These are phyloP conservation scores for Saguinus imperator DNA, from an alignment of 2,113 vertebrate species.

Conservation along the genomic window DNA sequence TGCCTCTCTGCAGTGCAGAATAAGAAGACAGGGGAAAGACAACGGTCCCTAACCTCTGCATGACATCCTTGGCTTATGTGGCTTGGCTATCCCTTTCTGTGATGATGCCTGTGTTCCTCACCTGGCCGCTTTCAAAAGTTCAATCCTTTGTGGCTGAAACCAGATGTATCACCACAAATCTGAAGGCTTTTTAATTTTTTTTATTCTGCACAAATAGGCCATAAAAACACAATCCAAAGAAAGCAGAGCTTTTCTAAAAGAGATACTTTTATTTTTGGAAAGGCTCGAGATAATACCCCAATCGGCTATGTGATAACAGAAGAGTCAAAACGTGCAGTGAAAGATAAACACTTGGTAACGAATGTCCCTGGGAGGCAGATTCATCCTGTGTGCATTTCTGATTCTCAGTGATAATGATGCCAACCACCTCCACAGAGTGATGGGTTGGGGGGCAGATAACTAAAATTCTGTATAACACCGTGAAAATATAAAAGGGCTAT, in stretches of 20 bases:
- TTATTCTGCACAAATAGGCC: neutral
- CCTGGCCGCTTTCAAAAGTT: neutral
- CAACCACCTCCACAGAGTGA: neutral
- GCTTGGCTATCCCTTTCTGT: neutral
- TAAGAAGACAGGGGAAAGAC: neutral
- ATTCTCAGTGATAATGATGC: neutral
- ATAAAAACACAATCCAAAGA: neutral
- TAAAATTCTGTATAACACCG: neutral
- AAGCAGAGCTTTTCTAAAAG: constrained; percentile 37
- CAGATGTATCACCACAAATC: neutral
- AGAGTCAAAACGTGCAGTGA: neutral
- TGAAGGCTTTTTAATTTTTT: neutral
- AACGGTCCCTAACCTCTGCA: neutral
- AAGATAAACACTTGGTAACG: neutral
- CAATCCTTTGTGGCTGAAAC: neutral
- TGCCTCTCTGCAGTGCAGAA: neutral
- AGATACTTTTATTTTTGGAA: constrained; percentile 39
- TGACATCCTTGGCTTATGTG: fast-evolving
- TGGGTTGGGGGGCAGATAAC: neutral
- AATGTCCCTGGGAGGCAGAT: neutral
- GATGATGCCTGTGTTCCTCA: neutral
- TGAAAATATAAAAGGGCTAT: neutral
- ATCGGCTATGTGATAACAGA: neutral
- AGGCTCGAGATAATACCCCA: neutral
- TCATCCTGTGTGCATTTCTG: neutral